Base-by-base conservation (phyloP, 2,113 vertebrate genomes). In the Siniperca chuatsi region DNA sequence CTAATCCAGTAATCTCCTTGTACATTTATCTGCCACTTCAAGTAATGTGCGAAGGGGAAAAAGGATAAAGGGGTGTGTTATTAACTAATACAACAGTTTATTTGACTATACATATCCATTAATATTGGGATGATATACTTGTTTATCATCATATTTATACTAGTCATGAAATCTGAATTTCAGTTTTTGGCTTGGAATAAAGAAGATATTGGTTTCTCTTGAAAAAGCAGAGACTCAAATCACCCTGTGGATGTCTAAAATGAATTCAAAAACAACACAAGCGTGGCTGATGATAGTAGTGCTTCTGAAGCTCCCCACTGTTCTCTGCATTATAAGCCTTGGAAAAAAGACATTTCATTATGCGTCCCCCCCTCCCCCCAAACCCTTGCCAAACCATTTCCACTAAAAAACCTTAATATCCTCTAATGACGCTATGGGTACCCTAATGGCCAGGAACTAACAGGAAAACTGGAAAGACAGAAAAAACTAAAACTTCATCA, bases 1-100 rank as follows among this genome's bases (percentile, higher is more conserved):
- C 89, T 89, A 64, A 91, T 88, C 85, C 82, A 88, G 70, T 85
- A 82, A 90, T 68, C 85, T 67, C 80, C 82, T 70, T 54, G 76
- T 83, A 73, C 85, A 83, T 80, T 75, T 65, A 91, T 83, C 82
- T 73, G 78, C 78, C 83, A 79, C 81, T 74, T 82, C 48, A 75
- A 72, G 74, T n/a, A 55, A 71, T 25, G 54, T 76, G 40, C 69
- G 8, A 64, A 85, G 44, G 37, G 73, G 33, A 78, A 78, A 57
- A 46, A 60, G n/a, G 48, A 52, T 74, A 62, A 77, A 61, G 40
- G 20, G 54, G 5, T 15, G 4, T 1, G 40, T 9, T 65, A 57
- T 81, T 46, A 72, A 58, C 40, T 55, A 74, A 58, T 48, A 7
- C 4, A 48, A 55, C 10, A 35, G 18, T 71, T 81, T 66, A 81